Evolutionary conservation across 1,140 invertebrate species (phyloP), one percentile per base, ranked within the genome.

Genomic region (Drosophila micromelanica): DNA sequence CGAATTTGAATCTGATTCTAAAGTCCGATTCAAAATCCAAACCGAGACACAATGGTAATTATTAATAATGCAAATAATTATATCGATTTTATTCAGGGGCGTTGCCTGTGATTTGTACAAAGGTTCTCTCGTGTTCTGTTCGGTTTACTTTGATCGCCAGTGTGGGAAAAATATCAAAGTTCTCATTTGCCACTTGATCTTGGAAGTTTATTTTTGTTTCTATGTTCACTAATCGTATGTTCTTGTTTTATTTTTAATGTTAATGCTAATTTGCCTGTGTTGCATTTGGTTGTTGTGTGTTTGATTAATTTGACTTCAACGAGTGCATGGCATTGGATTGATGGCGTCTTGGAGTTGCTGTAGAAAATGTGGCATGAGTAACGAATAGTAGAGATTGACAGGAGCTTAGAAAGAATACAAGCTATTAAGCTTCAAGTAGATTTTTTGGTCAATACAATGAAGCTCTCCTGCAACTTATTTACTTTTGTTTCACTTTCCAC

Each of bases 1-100:
- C 43, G 46, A 54, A 56, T 64, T 30, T 48, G 30, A 77, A 49
- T 65, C 30, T 54, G 46, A 65, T 27, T 54, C 49, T 55, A 55
- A 67, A 69, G 9, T 60, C 49, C 37, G 23, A 78, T 60, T 60
- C 62, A 45, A 70, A 76, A 70, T 56, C 61, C 32, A 48, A 84
- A 48, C 80, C 59, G 38, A 64, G 72, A 89, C 84, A 87, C 84
- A 87, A 89, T 89, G 76, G 79, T 87, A 89, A 87, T 87, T 87
- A 87, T 87, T 89, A 87, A 84, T 87, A 87, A 89, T 87, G 82
- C 82, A 87, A 87, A 87, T 87, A 87, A 87, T 87, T 87, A 87
- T 87, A 87, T 87, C 79, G 82, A 89, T 87, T 87, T 78, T 76
- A 84, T 76, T 86, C 84, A 76, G 78, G 82, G 82, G 82, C 82